Evolutionary conservation across 2,888 invertebrate genomes (phyloP), one percentile per base, ranked within the genome.

Genomic region (Choristoneura rosaceana): DNA sequence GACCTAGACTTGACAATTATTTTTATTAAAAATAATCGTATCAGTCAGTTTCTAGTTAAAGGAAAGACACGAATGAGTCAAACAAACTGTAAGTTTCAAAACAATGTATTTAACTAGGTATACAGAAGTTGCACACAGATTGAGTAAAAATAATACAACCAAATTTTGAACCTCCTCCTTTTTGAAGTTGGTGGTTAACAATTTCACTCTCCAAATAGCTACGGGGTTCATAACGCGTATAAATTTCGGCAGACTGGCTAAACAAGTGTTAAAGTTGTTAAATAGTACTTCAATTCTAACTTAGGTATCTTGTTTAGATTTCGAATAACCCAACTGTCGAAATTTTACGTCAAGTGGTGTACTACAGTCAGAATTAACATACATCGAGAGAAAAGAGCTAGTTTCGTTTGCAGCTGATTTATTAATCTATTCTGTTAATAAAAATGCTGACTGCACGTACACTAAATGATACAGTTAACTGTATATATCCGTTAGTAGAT

Each of bases 21-120:
- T 38, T 5, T 7, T 38, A 38, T 5, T 4, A 38, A 38, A 38
- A 38, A 38, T 38, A 38, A 38, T 38, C 5, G 38, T 38, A 7
- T 4, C 38, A 38, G 38, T 4, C 38, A 38, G 38, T 38, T 38
- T 38, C 7, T 38, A 7, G 4, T 38, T 7, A 7, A 5, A 38
- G 38, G 38, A 3, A 38, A 3, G 38, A 7, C 38, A 38, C 38
- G 17, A 34, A 33, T 17, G 33, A 59, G 38, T 34, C n/a, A 67
- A 67, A 61, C 15, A n/a, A 45, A 17, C 14, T 3, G 4, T 55
- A n/a, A 67, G 45, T 67, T 65, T 67, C 17, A 62, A 71, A 71
- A 62, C 66, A 71, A 67, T 70, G 10, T 70, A 70, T 62, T 55
- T 15, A 15, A 43, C 62, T 45, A 25, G 25, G 25, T 25, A 71